Conservation (phyloP, 2,888 invertebrate genomes). For the Lucinisca nassula region DNA sequence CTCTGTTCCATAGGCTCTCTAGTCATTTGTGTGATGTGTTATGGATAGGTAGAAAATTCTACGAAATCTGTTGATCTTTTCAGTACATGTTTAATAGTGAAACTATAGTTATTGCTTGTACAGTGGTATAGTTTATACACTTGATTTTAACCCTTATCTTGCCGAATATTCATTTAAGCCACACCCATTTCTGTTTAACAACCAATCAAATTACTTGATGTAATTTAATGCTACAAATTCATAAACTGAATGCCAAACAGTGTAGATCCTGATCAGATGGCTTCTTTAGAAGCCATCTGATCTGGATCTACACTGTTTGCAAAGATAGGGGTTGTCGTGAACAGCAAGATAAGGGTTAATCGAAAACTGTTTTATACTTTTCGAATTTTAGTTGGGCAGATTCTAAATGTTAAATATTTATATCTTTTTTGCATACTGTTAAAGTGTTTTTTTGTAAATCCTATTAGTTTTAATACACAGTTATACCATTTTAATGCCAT, state of each 20-base stretch:
- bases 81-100: neutral
- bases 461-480: neutral
- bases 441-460: neutral
- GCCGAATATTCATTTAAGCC: no score
- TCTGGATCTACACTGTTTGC: no score
- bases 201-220: no score
- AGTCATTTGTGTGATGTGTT: neutral
- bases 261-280: no score
- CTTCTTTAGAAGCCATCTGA: no score
- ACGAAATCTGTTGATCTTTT: neutral
- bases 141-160: neutral
- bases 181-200: no score
- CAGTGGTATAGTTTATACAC: neutral
- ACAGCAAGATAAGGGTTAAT: no score
- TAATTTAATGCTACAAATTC: no score
- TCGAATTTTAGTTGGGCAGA: neutral
- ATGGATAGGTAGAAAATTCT: neutral
- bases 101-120: neutral
- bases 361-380: neutral
- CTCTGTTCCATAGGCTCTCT: neutral
- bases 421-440: neutral
- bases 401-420: neutral
- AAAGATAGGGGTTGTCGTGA: no score
- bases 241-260: no score
- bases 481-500: neutral